A percentile compares a stretch with the other conserved stretches of the same genome.
These are phyloP conservation scores for Solen grandis DNA, from an alignment of 1,140 invertebrate species.

Conservation along the genomic window DNA sequence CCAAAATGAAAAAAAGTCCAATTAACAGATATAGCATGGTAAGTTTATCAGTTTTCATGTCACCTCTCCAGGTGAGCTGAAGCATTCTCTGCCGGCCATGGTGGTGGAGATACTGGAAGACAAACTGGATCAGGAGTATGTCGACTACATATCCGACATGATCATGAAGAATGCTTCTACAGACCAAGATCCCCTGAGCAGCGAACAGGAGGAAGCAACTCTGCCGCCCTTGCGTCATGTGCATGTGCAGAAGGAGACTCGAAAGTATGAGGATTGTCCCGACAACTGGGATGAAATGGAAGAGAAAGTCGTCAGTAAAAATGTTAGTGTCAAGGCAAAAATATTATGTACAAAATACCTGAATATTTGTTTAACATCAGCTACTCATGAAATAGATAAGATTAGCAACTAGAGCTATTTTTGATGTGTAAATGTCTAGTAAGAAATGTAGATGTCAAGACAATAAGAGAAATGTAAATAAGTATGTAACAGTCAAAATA, in stretches of 20 bases:
- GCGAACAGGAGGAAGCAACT: neutral
- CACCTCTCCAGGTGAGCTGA: constrained; percentile 66
- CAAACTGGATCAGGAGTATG: constrained; percentile 69
- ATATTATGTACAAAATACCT: too few relatives aligned
- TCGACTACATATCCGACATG: constrained; percentile 66
- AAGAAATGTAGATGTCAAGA: too few relatives aligned
- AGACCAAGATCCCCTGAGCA: neutral
- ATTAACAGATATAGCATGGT: too few relatives aligned
- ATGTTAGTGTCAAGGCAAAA: constrained; percentile 17
- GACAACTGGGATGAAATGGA: constrained; percentile 35
- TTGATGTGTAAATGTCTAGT: too few relatives aligned
- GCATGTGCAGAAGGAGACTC: neutral
- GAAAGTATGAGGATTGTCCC: constrained; percentile 41
- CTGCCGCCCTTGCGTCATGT: too few relatives aligned
- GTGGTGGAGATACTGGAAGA: constrained; percentile 74
- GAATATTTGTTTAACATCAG: too few relatives aligned
- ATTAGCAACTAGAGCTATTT: too few relatives aligned
- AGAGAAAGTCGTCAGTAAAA: constrained; percentile 37
- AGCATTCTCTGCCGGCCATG: constrained; percentile 65
- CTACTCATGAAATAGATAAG: too few relatives aligned
- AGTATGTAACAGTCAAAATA: too few relatives aligned
- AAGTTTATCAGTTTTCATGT: constrained; percentile 2
- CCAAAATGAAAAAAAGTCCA: too few relatives aligned
- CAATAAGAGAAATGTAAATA: too few relatives aligned
- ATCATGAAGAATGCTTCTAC: constrained; percentile 58